Conservation (phyloP, 2,888 invertebrate genomes). For the Xestia sexstrigata region DNA sequence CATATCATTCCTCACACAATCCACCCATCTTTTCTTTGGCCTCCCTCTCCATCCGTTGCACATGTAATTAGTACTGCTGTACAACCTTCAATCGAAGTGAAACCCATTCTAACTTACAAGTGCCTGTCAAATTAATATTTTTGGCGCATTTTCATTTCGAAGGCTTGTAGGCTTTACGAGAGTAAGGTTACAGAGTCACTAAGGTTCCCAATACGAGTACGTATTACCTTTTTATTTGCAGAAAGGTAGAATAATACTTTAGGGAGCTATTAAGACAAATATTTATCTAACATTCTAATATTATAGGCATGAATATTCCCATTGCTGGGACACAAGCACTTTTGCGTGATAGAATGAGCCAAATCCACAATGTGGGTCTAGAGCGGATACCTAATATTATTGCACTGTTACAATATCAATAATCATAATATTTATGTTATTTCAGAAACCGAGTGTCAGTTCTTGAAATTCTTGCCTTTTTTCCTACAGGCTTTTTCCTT, state of each 20-base stretch:
- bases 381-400: too few relatives aligned
- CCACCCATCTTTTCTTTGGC: too few relatives aligned
- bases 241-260: background rate
- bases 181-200: background rate
- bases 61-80: too few relatives aligned
- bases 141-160: slow-evolving; percentile 25
- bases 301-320: too few relatives aligned
- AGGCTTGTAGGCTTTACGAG: background rate
- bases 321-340: too few relatives aligned
- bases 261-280: background rate
- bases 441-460: background rate
- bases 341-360: background rate
- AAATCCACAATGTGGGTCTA: too few relatives aligned
- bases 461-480: background rate
- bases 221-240: background rate
- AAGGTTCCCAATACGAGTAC: background rate
- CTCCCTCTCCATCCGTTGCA: too few relatives aligned
- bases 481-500: too few relatives aligned
- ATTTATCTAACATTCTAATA: background rate
- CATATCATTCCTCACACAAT: too few relatives aligned
- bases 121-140: slow-evolving; percentile 28
- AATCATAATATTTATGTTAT: background rate
- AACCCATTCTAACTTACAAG: slow-evolving; percentile 1
- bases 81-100: slow-evolving; percentile 3
- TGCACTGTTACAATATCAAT: background rate